Evolutionary conservation across 2,113 vertebrate genomes (phyloP).

Genomic region (Pipa parva): DNA sequence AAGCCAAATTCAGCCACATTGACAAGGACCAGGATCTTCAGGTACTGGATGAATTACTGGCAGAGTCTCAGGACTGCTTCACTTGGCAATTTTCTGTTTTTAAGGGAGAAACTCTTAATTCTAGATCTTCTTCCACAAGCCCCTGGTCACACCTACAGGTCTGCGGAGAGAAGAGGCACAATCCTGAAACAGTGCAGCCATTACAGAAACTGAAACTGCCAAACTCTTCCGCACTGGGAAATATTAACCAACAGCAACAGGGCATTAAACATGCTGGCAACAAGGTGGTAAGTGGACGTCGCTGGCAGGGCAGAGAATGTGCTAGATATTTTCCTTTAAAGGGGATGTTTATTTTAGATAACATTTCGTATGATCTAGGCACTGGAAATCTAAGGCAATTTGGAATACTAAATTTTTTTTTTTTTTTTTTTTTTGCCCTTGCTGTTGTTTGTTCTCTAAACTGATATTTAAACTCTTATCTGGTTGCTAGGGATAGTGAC

Average conservation of each 20-base stretch:
- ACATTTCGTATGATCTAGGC: too few species aligned
- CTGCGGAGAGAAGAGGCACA: not conserved
- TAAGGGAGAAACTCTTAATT: slow-evolving; percentile 4
- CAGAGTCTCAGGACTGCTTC: slow-evolving; percentile 44
- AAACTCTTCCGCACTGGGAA: not conserved
- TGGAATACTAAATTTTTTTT: too few species aligned
- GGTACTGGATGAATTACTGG: slow-evolving; percentile 53
- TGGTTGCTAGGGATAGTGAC: too few species aligned
- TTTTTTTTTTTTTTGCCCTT: too few species aligned
- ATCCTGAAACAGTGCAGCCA: not conserved
- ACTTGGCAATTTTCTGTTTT: slow-evolving; percentile 1
- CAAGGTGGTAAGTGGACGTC: slow-evolving; percentile 22
- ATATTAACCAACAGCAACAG: not conserved
- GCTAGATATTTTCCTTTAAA: too few species aligned
- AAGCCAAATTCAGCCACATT: not conserved
- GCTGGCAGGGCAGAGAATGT: too few species aligned
- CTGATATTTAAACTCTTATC: too few species aligned
- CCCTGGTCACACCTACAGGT: not conserved
- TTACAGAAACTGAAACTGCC: not conserved
- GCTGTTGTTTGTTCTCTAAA: too few species aligned
- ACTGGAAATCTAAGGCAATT: too few species aligned
- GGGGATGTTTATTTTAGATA: too few species aligned
- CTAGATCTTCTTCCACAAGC: not conserved
- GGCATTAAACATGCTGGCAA: not conserved
- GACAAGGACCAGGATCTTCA: slow-evolving; percentile 44